Base-by-base conservation (phyloP, 2,888 invertebrate species). In the Teleiodes luculella region DNA sequence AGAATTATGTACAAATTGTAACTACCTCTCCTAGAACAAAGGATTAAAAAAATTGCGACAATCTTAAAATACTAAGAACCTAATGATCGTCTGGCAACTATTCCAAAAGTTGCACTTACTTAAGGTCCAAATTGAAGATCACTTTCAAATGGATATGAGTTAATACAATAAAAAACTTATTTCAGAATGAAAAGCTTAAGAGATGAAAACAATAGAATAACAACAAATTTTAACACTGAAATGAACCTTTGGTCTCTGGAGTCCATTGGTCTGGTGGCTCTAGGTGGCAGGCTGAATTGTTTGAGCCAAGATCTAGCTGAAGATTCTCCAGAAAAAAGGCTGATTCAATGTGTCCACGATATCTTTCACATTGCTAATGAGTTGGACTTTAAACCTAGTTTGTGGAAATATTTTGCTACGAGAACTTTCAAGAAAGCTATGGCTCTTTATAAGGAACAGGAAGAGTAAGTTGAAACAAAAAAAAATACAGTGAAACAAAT, bases 241-340 rank as follows among this genome's bases (percentile, higher is more conserved):
- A 78, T 93, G 64, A 90, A 91, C 59, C 86, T 92, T 62, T 94
- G 94, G 93, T 88, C 92, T 0, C 70, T 94, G 28, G 94, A 94
- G 70, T 92, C 91, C 0, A 78, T 84, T 11, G 80, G 73, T 0
- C 71, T 84, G 45, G 80, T 88, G 0, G 83, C 83, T 1, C 63
- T 88, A 4, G 88, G 88, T 0, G 72, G 74, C 8, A 74, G 87
- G 0, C 64, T 88, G 0, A 80, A 83, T 52, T 84, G 83, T 56
- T 67, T 88, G 1, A 71, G 80, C 41, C 63, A 74, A 0, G 72
- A 80, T 41, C 59, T 86, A 8, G 64, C 79, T 0, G 70, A 74
- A n/a, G 74, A 83, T 49, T 82, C 83, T 0, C 79, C 78, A 18
- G 82, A 70, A 4, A 76, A 63, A 41, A 66, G 68, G 54, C 66